phyloP scores from a whole-genome alignment of 2,113 vertebrate genomes.

The Gambusia affinis region DNA sequence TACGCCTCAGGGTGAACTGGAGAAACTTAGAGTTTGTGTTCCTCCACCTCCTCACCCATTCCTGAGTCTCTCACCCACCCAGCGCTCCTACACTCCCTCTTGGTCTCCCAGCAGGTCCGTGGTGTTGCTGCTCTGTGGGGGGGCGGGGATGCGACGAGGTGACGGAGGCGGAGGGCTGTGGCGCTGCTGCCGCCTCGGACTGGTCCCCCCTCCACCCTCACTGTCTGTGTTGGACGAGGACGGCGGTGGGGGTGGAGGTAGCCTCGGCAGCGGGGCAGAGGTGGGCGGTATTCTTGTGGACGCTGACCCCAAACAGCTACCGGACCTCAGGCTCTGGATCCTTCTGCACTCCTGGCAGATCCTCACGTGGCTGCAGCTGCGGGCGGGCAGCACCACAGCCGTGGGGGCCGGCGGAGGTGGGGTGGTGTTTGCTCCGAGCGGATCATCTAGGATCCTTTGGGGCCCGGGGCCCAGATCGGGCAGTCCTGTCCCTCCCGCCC shows the following conservation, averaged over 20 bases:
- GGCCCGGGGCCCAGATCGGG: constrained; percentile 82
- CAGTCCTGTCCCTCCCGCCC: constrained; percentile 58
- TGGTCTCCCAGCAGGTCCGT: constrained; percentile 77
- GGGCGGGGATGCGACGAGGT: constrained; percentile 80
- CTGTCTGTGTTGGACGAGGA: constrained; percentile 82
- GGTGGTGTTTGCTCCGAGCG: constrained; percentile 77
- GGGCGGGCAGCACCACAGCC: constrained; percentile 64
- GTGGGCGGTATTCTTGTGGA: constrained; percentile 82
- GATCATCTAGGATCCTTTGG: constrained; percentile 88
- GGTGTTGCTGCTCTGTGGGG: constrained; percentile 86
- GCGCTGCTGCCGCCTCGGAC: constrained; percentile 84
- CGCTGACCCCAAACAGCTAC: constrained; percentile 67
- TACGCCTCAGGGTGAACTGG: constrained; percentile 13
- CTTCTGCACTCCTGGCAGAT: constrained; percentile 89
- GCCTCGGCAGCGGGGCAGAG: constrained; percentile 75
- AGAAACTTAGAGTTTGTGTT: constrained; percentile 1
- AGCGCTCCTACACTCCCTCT: constrained; percentile 61
- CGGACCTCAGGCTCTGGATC: constrained; percentile 87
- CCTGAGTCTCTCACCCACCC: constrained; percentile 10
- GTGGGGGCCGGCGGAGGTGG: constrained; percentile 71
- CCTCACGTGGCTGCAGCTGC: constrained; percentile 79
- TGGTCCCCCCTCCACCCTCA: constrained; percentile 81
- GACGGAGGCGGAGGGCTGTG: constrained; percentile 81
- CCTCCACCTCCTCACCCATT: background rate
- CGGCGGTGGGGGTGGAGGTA: constrained; percentile 64